Evolutionary conservation across 2,888 invertebrate species (phyloP), one percentile per base, ranked within the genome.

Genomic region (Drosophila putrida): DNA sequence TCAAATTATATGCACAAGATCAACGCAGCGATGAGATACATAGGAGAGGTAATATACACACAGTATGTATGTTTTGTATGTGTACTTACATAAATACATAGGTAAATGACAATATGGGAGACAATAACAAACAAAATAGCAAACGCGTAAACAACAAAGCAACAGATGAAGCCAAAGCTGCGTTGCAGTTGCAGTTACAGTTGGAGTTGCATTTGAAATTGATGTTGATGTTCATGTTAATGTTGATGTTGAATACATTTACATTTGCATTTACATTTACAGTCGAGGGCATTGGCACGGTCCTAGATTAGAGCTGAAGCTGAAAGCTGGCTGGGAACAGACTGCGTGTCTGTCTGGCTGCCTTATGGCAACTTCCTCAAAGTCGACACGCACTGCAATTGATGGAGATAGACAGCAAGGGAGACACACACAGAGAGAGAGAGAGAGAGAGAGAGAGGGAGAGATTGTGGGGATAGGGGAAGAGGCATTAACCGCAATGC

Each of bases 341-440:
- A 20, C 20, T 20, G 20, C 20, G 20, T 20, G 20, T 20, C 20
- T 20, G 20, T 20, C 20, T 20, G 20, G 20, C 20, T 20, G 20
- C 41, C 63, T 43, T 46, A 58, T 49, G 51, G 76, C 47, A 72
- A 77, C 74, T 75, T 77, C 77, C 75, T 75, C 77, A 66, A 66
- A 65, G 60, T 59, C 71, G 61, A 47, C 55, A 63, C 76, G 64
- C 76, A 61, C 62, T 75, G 41, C 44, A 35, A 33, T 33, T 43
- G 25, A 13, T 27, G 20, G 20, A 20, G 20, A 20, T 20, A 20
- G 20, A 20, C 20, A 20, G 20, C 1, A 20, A 20, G 20, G 2
- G 20, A 20, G 20, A 20, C 20, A 20, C 3, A 20, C 20, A 6
- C 10, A 0, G 43, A 0, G 8, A 11, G 27, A 6, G 4, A 5